Evolutionary conservation across 2,888 invertebrate species (phyloP).

Genomic region (Meta bourneti): DNA sequence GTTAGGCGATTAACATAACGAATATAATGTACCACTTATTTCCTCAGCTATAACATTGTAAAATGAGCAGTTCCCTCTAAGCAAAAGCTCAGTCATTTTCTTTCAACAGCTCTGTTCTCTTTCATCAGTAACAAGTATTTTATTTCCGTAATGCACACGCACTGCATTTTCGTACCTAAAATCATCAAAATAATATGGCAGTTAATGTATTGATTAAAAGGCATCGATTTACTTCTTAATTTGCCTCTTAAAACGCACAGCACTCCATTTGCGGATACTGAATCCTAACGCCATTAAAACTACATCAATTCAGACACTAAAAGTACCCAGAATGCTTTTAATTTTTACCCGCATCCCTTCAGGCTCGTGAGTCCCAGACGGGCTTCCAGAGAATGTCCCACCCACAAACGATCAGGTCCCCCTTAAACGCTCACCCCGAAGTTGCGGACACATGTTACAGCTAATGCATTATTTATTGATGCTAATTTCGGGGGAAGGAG

Average conservation of each 20-base stretch:
- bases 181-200: too few relatives aligned
- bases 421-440: neutral
- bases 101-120: too few relatives aligned
- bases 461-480: slow-evolving; percentile 33
- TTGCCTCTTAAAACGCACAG: neutral
- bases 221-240: neutral
- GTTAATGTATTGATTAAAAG: neutral
- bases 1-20: too few relatives aligned
- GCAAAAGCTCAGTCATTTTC: too few relatives aligned
- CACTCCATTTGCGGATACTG: neutral
- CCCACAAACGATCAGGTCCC: slow-evolving; percentile 10
- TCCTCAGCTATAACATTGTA: too few relatives aligned
- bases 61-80: too few relatives aligned
- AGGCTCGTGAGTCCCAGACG: neutral
- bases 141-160: too few relatives aligned
- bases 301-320: neutral
- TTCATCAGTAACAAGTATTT: too few relatives aligned
- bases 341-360: neutral
- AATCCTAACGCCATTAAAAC: neutral
- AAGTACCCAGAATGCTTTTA: neutral
- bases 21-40: too few relatives aligned
- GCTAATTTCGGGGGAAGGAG: neutral
- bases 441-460: slow-evolving; percentile 16
- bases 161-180: too few relatives aligned
- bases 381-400: neutral